Conservation (phyloP, 2,797 vertebrate species). For the Leptoclinus maculatus region DNA sequence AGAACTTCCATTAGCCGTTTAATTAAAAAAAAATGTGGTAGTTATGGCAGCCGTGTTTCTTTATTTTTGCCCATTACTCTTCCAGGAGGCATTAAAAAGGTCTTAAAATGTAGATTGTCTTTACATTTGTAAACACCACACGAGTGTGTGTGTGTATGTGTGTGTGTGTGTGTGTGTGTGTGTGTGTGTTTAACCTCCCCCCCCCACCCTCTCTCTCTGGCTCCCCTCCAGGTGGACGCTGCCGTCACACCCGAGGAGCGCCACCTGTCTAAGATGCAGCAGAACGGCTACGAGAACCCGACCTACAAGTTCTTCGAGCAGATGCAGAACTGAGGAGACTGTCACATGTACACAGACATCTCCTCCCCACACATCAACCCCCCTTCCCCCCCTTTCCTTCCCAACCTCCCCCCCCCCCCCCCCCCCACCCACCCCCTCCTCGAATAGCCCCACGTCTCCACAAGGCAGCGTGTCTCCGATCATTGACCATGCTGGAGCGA, state of each 20-base stretch:
- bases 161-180: neutral
- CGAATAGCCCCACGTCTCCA: slow-evolving; percentile 34
- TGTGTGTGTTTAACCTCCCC: slow-evolving; percentile 13
- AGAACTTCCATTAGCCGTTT: slow-evolving; percentile 27
- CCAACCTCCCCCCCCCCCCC: neutral
- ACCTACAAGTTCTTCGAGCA: slow-evolving; percentile 99
- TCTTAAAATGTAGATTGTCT: neutral
- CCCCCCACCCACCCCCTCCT: neutral
- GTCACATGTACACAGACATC: slow-evolving; percentile 29
- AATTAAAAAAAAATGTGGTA: neutral
- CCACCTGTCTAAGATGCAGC: slow-evolving; percentile 96
- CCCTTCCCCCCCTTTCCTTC: neutral
- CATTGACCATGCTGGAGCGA: slow-evolving; percentile 26
- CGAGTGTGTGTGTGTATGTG: neutral
- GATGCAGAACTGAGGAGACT: slow-evolving; percentile 92
- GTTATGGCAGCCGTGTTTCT: neutral
- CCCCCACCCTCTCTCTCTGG: slow-evolving; percentile 27
- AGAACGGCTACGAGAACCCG: slow-evolving; percentile 95
- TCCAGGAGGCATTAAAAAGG: neutral
- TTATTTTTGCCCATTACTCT: slow-evolving; percentile 1
- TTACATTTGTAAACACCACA: neutral
- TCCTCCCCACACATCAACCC: slow-evolving; percentile 37
- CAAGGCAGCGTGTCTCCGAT: slow-evolving; percentile 60
- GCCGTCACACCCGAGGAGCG: slow-evolving; percentile 95
- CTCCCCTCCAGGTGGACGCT: slow-evolving; percentile 88